Base-by-base conservation (phyloP, 2,797 vertebrate species). In the Sebastes cheni region DNA sequence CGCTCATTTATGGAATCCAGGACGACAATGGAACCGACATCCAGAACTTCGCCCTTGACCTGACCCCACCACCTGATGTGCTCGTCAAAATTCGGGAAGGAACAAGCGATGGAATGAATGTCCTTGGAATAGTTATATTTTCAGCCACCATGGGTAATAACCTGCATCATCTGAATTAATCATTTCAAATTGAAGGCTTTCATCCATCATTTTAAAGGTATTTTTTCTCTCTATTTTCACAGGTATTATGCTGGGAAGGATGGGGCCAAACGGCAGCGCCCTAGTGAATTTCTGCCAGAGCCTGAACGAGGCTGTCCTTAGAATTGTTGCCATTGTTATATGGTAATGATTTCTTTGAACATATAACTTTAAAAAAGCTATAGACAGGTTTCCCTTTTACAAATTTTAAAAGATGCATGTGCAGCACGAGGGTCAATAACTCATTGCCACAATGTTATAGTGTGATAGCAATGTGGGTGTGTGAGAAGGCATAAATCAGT, bases 281-380 rank as follows among this genome's bases (percentile, higher is more conserved):
- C 88, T 99, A 91, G 97, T 99, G 73, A 99, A 97, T 94, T 99
- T 99, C 92, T 99, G 98, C 86, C 98, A 98, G 91, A 99, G 98
- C 84, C 93, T 99, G 84, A 99, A 99, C 0, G 98, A 99, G 89
- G 97, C 97, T 0, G 98, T 99, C 83, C 97, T 99, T 88, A 97
- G 97, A 93, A 99, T 99, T 3, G 98, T 99, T 46, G 97, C 98
- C 2, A 97, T 99, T 66, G 96, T 98, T 32, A 98, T 98, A 86
- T 99, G 98, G 98, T 99, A 92, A 96, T 12, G 16, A 70, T 13
- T 60, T 20, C 58, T 66, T 32, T 10, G 1, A 25, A 32, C 4
- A 22, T 12, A n/a, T 36, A 6, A 8, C 3, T 65, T 14, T 6
- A 29, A 4, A 14, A 14, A 36, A n/a, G 14, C 8, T 16, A 18